Percentiles rank a stretch among this genome's conserved stretches.
These are phyloP conservation scores for Oedothorax gibbosus DNA, from an alignment of 1,140 invertebrate genomes.

Conservation along the genomic window DNA sequence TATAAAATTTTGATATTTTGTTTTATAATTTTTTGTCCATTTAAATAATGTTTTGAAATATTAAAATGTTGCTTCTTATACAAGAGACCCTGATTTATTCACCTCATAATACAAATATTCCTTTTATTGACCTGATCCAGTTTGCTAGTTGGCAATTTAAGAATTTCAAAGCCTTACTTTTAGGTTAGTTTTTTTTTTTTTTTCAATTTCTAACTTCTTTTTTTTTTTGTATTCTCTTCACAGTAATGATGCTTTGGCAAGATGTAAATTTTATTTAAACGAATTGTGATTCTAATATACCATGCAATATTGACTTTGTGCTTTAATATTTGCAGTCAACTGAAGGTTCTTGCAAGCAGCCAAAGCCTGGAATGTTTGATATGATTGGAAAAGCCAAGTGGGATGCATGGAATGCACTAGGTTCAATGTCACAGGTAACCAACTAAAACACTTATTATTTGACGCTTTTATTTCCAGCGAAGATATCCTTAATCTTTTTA, in stretches of 20 bases:
- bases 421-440: slow-evolving; percentile 68
- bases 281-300: background rate
- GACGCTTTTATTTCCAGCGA: too few relatives aligned
- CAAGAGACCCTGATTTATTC: too few relatives aligned
- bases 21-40: too few relatives aligned
- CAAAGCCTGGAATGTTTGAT: slow-evolving; percentile 75
- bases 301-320: background rate
- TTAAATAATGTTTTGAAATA: too few relatives aligned
- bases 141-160: background rate
- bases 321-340: slow-evolving; percentile 69
- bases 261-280: background rate
- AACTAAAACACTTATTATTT: background rate
- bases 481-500: too few relatives aligned
- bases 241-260: background rate
- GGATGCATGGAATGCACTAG: slow-evolving; percentile 74
- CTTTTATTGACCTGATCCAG: too few relatives aligned
- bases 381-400: slow-evolving; percentile 76
- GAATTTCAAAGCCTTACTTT: background rate
- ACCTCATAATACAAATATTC: too few relatives aligned
- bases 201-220: too few relatives aligned
- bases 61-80: too few relatives aligned
- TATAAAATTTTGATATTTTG: too few relatives aligned
- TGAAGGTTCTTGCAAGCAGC: slow-evolving; percentile 71
- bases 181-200: background rate
- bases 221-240: slow-evolving; percentile 10